These are phyloP conservation scores for Dione vanillae DNA, from an alignment of 2,888 invertebrate genomes.

Conservation along the genomic window DNA sequence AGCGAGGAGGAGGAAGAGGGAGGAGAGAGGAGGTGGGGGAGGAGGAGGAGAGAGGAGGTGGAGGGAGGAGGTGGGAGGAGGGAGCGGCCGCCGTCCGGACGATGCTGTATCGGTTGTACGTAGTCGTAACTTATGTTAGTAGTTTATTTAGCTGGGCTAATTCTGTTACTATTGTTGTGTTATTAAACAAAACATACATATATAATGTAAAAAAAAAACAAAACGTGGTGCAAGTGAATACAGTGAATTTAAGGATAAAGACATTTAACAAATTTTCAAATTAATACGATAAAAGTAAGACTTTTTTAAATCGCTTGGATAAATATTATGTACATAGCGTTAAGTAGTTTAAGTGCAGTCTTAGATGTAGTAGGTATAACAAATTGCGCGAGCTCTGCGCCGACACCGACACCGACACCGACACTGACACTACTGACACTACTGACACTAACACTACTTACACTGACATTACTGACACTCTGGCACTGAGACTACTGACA, in stretches of 20 bases:
- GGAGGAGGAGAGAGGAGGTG: too few relatives aligned
- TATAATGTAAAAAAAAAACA: conserved; percentile 57
- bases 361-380: conserved; percentile 84
- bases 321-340: conserved; percentile 81
- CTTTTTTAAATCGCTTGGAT: conserved; percentile 80
- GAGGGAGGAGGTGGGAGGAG: conserved; percentile 12
- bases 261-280: conserved; percentile 84
- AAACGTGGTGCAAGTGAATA: conserved; percentile 78
- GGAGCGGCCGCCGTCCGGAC: conserved; percentile 58
- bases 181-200: conserved; percentile 51
- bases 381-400: conserved; percentile 67
- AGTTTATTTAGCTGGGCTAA: conserved; percentile 72
- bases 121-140: conserved; percentile 74
- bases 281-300: conserved; percentile 81
- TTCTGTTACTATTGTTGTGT: conserved; percentile 76
- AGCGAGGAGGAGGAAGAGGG: too few relatives aligned
- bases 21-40: too few relatives aligned
- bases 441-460: not conserved
- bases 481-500: conserved; percentile 36
- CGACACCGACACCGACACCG: conserved; percentile 1
- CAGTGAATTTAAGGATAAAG: conserved; percentile 78
- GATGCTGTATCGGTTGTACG: conserved; percentile 67
- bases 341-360: conserved; percentile 77
- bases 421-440: conserved; percentile 16
- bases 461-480: not conserved